Percentiles rank a stretch among this genome's conserved stretches.
Evolutionary conservation across 2,797 vertebrate species (phyloP).

Genomic region (Platalea minor): DNA sequence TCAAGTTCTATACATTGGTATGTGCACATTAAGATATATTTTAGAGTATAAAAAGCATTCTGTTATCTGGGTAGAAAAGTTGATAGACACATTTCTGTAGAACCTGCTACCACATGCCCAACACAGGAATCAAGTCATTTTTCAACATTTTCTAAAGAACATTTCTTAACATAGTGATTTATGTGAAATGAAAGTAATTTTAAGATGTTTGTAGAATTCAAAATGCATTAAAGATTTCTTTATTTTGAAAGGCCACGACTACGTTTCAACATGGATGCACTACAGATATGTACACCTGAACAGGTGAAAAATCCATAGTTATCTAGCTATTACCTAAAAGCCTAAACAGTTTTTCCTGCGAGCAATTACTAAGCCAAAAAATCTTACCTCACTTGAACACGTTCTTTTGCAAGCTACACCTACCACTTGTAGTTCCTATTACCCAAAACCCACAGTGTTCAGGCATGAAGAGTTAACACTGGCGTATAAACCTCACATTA

Average conservation of each 20-base stretch:
- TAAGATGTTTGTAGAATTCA: background rate
- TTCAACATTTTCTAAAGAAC: background rate
- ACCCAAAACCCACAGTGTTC: background rate
- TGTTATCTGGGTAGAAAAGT: background rate
- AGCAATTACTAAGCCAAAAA: background rate
- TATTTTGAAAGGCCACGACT: background rate
- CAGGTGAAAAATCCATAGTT: background rate
- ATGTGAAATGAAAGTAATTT: background rate
- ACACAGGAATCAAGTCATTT: background rate
- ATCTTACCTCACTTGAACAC: background rate
- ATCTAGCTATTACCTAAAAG: background rate
- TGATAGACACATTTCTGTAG: background rate
- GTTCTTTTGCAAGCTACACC: background rate
- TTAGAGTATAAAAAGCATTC: background rate
- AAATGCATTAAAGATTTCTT: background rate
- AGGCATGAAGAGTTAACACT: background rate
- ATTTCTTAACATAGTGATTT: background rate
- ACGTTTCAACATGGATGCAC: background rate
- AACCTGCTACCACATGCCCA: background rate
- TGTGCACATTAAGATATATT: background rate
- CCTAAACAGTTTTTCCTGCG: background rate
- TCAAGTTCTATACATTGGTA: background rate
- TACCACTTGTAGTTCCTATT: background rate
- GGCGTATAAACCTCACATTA: fast-evolving
- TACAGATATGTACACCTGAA: background rate